Conservation (phyloP, 2,113 vertebrate genomes). For the Lanius ludovicianus region DNA sequence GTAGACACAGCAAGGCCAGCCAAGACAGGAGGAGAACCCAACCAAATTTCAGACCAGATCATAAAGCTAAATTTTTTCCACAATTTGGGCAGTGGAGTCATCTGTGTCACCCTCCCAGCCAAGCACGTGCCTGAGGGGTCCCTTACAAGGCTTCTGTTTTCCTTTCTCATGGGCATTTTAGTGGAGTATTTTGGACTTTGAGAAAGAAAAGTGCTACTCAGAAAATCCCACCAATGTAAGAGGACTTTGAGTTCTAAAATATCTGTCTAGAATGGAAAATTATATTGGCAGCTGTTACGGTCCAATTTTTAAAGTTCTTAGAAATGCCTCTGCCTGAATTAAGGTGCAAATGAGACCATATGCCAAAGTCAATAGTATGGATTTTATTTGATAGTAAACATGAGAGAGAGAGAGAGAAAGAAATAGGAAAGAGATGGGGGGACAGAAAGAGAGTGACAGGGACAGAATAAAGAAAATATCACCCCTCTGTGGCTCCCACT, state of each 20-base stretch:
- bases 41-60: not conserved
- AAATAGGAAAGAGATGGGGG: not conserved
- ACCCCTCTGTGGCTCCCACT: not conserved
- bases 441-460: not conserved
- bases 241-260: not conserved
- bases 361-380: not conserved
- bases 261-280: not conserved
- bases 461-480: not conserved
- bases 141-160: not conserved
- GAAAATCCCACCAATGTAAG: not conserved
- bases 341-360: not conserved
- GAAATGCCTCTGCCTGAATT: not conserved
- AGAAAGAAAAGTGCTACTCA: not conserved
- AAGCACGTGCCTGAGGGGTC: accelerated
- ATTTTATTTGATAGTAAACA: not conserved
- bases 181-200: not conserved
- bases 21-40: not conserved
- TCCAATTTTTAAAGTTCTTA: not conserved
- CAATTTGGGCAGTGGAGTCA: not conserved
- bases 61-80: not conserved
- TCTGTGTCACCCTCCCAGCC: not conserved
- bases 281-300: not conserved
- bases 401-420: not conserved
- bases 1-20: not conserved
- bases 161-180: not conserved